A percentile compares a stretch with the other conserved stretches of the same genome.
Evolutionary conservation across 2,888 invertebrate genomes (phyloP).

Genomic region (Eledone cirrhosa): DNA sequence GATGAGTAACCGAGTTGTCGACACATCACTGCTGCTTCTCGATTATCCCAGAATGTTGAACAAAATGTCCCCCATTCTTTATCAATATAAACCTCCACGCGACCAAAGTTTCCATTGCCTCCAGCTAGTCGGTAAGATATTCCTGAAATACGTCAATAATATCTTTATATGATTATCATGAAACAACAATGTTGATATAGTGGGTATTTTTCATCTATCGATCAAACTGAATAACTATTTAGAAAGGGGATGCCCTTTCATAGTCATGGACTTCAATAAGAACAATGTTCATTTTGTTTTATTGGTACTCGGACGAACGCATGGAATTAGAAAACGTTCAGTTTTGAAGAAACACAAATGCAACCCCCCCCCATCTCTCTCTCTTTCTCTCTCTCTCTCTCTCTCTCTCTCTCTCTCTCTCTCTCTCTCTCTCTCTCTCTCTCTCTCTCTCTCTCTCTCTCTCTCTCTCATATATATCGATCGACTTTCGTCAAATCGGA

Average conservation of each 20-base stretch:
- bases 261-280: too few relatives aligned
- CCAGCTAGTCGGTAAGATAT: constrained; percentile 47
- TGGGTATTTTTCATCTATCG: too few relatives aligned
- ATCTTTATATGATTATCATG: too few relatives aligned
- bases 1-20: constrained; percentile 49
- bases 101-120: constrained; percentile 45
- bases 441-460: not conserved
- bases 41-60: constrained; percentile 77
- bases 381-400: not conserved
- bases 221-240: too few relatives aligned
- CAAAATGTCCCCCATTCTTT: constrained; percentile 79
- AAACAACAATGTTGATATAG: too few relatives aligned
- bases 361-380: not conserved
- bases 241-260: too few relatives aligned
- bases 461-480: not conserved
- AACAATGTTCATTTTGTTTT: too few relatives aligned
- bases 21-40: constrained; percentile 74
- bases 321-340: too few relatives aligned
- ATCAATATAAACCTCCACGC: constrained; percentile 75
- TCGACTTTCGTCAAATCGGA: too few relatives aligned
- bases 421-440: not conserved
- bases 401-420: not conserved
- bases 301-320: too few relatives aligned
- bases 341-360: not conserved
- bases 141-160: constrained; percentile 38